These are phyloP conservation scores for Hanleya hanleyi DNA, from an alignment of 2,888 invertebrate species.

Conservation along the genomic window DNA sequence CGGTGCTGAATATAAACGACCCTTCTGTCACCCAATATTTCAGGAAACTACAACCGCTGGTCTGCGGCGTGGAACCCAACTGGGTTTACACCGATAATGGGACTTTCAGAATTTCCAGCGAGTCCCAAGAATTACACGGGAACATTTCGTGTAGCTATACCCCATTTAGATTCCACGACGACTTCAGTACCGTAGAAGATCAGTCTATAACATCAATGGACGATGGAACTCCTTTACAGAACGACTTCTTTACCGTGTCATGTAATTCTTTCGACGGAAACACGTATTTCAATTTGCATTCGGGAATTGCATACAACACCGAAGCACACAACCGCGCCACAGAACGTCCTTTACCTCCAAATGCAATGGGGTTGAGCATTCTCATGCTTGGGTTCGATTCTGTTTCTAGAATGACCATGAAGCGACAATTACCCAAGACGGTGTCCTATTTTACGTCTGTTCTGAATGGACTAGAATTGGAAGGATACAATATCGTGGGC, in stretches of 20 bases:
- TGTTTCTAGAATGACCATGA: conserved; percentile 83
- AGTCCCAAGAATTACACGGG: conserved; percentile 73
- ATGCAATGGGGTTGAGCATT: conserved; percentile 80
- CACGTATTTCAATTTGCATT: conserved; percentile 81
- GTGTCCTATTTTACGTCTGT: conserved; percentile 57
- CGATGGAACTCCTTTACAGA: conserved; percentile 47
- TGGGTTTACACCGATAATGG: conserved; percentile 87
- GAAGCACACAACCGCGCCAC: conserved; percentile 14
- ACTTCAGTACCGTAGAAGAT: conserved; percentile 46
- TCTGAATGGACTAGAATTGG: conserved; percentile 77
- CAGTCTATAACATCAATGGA: conserved; percentile 45
- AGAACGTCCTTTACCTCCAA: conserved; percentile 38
- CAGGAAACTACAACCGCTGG: conserved; percentile 78
- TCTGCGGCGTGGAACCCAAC: conserved; percentile 79
- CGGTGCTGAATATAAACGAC: conserved; percentile 80
- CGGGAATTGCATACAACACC: conserved; percentile 75
- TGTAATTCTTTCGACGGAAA: conserved; percentile 56
- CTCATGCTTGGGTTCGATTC: conserved; percentile 93
- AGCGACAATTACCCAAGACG: conserved; percentile 63
- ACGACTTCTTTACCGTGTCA: conserved; percentile 65
- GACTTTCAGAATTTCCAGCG: conserved; percentile 76
- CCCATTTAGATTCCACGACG: conserved; percentile 65
- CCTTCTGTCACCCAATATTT: conserved; percentile 85
- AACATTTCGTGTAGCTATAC: conserved; percentile 77
- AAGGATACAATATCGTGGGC: conserved; percentile 77